A percentile compares a stretch with the other conserved stretches of the same genome.
phyloP scores from a whole-genome alignment of 1,140 invertebrate species.

The Yoshiicerus persimilis region DNA sequence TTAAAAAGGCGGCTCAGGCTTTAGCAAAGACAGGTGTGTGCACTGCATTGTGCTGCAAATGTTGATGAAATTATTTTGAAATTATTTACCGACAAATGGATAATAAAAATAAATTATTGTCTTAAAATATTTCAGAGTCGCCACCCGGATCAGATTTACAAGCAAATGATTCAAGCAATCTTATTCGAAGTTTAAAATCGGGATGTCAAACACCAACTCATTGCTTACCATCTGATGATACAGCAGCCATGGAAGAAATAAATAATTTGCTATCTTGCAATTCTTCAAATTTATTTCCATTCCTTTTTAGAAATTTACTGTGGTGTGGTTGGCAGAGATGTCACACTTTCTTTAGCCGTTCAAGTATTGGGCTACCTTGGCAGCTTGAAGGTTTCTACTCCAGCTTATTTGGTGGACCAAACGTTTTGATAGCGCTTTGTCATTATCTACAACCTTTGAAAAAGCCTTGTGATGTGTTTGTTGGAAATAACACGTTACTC shows the following conservation, averaged over 20 bases:
- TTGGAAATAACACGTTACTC: not conserved
- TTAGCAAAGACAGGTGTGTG: slow-evolving; percentile 23
- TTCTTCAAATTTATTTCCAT: slow-evolving; percentile 17
- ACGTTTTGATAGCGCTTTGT: slow-evolving; percentile 32
- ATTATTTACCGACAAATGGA: not conserved
- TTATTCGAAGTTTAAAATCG: not conserved
- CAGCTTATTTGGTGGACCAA: slow-evolving; percentile 33
- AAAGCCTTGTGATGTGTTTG: not conserved
- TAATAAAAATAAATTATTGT: not conserved
- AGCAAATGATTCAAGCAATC: not conserved
- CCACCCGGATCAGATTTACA: not conserved
- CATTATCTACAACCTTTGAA: slow-evolving; percentile 33
- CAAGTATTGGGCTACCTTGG: slow-evolving; percentile 39
- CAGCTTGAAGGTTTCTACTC: slow-evolving; percentile 41
- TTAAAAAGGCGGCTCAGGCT: slow-evolving; percentile 75
- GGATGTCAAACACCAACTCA: not conserved
- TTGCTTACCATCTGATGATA: not conserved
- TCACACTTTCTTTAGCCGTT: slow-evolving; percentile 12
- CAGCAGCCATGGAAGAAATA: not conserved
- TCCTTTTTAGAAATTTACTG: not conserved
- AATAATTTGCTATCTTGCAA: slow-evolving; percentile 25
- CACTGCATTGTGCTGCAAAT: not conserved
- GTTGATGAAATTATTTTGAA: not conserved
- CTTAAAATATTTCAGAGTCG: not conserved
- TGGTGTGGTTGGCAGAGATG: slow-evolving; percentile 47